Evolutionary conservation across 1,140 invertebrate genomes (phyloP), one percentile per base, ranked within the genome.

Genomic region (Ceratina japonica): DNA sequence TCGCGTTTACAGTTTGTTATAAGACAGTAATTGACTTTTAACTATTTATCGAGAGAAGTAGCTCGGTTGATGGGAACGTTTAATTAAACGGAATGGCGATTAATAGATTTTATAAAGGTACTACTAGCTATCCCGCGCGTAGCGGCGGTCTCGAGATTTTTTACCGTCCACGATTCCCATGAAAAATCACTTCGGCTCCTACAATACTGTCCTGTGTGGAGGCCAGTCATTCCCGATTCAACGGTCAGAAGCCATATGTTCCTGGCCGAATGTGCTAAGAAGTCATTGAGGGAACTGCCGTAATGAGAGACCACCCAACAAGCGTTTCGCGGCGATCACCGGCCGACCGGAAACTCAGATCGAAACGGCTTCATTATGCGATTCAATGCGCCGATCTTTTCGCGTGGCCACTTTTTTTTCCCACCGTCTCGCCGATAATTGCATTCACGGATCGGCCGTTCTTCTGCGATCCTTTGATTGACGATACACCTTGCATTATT

Each of bases 251-350:
- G 81, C 84, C 84, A 86, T 86, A 86, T 86, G 84, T 79, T 85
- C 65, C 80, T 81, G 68, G 54, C 66, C 84, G 83, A 86, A 81
- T 85, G 80, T 56, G 84, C 80, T 79, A 85, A 82, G 84, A 78
- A 85, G 80, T 85, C 75, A 86, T 85, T 81, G 84, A 85, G 81
- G 81, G 81, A 85, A 86, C 83, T 73, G 66, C 59, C 72, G 79
- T 77, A 87, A 79, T 84, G 77, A 85, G 73, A 85, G 83, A 86
- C 86, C 79, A 86, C 83, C 81, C 84, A 86, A 79, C 64, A 72
- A 64, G 84, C 20, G 77, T 69, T 79, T 79, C 61, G 75, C 76
- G 56, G 51, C 3, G 82, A 84, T 85, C 83, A 62, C 66, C 71
- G 80, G 77, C 79, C 70, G 58, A 61, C 81, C 84, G 83, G 63